A percentile compares a stretch with the other conserved stretches of the same genome.
These are phyloP conservation scores for Eublepharis macularius DNA, from an alignment of 2,113 vertebrate genomes.

Conservation along the genomic window DNA sequence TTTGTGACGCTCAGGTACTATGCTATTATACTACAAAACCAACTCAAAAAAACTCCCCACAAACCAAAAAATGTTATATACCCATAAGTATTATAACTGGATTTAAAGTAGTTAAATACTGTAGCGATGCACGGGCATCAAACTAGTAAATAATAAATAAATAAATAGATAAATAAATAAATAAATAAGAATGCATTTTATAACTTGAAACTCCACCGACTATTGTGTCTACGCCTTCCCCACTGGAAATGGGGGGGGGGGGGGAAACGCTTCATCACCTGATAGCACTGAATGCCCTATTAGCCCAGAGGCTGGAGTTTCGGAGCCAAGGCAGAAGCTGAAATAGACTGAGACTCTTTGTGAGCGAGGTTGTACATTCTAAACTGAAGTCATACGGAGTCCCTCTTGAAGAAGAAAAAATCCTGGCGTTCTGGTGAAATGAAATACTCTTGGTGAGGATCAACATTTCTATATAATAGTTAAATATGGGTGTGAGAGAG, in stretches of 20 bases:
- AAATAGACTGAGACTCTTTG: constrained; percentile 8
- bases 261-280: neutral
- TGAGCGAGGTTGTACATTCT: constrained; percentile 9
- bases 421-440: constrained; percentile 12
- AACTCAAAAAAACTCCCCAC: too few species aligned
- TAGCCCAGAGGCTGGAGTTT: constrained; percentile 1
- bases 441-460: constrained; percentile 41
- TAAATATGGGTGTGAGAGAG: neutral
- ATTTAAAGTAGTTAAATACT: too few species aligned
- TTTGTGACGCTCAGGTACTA: too few species aligned
- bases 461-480: constrained; percentile 17
- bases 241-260: constrained; percentile 25
- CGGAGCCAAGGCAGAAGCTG: neutral
- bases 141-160: too few species aligned
- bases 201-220: neutral
- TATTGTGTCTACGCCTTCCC: neutral
- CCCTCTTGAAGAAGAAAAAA: neutral
- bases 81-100: too few species aligned
- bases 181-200: neutral
- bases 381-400: neutral
- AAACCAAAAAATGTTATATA: too few species aligned
- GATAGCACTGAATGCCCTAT: neutral
- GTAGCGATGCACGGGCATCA: too few species aligned
- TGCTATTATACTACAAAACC: too few species aligned
- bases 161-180: too few species aligned